Evolutionary conservation across 2,888 invertebrate genomes (phyloP), one percentile per base, ranked within the genome.

Genomic region (Chrysolina oricalcia): DNA sequence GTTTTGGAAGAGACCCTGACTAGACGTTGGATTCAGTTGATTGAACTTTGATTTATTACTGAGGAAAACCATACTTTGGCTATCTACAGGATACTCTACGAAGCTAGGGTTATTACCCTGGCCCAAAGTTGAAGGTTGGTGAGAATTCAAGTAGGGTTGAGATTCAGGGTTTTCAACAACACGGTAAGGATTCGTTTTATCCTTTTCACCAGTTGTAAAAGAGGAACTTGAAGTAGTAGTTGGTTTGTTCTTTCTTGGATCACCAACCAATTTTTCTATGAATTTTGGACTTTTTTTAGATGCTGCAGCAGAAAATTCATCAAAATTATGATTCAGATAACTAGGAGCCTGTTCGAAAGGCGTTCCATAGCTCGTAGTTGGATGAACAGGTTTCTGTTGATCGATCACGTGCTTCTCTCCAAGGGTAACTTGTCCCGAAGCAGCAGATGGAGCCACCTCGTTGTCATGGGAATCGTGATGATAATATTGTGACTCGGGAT

Each of bases 321-420:
- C 72, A 15, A 73, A 70, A 69, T 53, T 71, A 13, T 76, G 73
- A 13, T 56, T 64, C 53, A 77, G 46, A 53, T 75, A 75, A 48
- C 63, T 68, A 15, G 78, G 81, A 23, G 75, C 67, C 27, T 81
- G 64, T 50, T 83, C 82, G 23, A 83, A 83, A 27, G 78, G 79
- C 23, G 70, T 73, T 9, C 80, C 82, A 59, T 82, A 70, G 35
- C 70, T 68, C 13, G 68, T 68, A 79, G 67, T 67, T 75, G 46
- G 77, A 73, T 35, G 79, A 64, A 77, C 81, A 65, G 80, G 72
- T 53, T 78, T 68, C 15, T 67, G 40, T 27, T 69, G 72, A 17
- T 64, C 23, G n/a, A 43, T 46, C n/a, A 11, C 46, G 23, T 67
- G 23, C n/a, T 27, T 46, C 23, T 64, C 27, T 11, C 70, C 67